Evolutionary conservation across 2,113 vertebrate species (phyloP), one percentile per base, ranked within the genome.

Genomic region (Platycercus adscitus): DNA sequence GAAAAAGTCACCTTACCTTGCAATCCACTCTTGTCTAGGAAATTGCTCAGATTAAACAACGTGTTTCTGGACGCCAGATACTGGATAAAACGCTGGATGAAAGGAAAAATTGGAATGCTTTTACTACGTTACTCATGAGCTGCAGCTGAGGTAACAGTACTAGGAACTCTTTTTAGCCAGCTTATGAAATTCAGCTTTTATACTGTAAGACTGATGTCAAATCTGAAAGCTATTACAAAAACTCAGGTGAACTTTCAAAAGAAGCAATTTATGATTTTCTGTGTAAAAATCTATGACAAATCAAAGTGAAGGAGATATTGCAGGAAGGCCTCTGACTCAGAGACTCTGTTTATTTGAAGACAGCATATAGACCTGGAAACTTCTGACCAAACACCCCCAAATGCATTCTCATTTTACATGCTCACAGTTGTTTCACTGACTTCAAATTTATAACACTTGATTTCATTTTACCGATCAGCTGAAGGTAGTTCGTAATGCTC

Each of bases 1-100:
- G 9, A 44, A 64, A 81, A 56, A 37, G 64, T 31, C 1, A 5
- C 37, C 98, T 97, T 98, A 99, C 99, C 99, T 96, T 99, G 99
- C 60, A 99, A 99, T 95, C 99, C 99, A 86, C 99, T 99, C 98
- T 99, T 99, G 98, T 99, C 99, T 98, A 99, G 98, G 98, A 99
- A 99, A 98, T 99, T 99, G 98, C 99, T 99, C 97, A 99, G 98
- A 97, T 99, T 99, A 98, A 99, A 99, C 96, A 99, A 98, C 2
- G 99, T 99, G 98, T 99, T 99, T 98, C 99, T 99, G 97, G 99
- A 99, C 93, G 99, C 99, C 96, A 99, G 98, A 97, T 99, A 99
- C 98, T 99, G 99, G 97, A 99, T 98, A 96, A 99, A 99, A 97
- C 98, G 99, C 99, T 99, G 91, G 13, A 98, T 60, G 43, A 94